A percentile compares a stretch with the other conserved stretches of the same genome.
These are phyloP conservation scores for Cinara cedri DNA, from an alignment of 2,888 invertebrate genomes.

Conservation along the genomic window DNA sequence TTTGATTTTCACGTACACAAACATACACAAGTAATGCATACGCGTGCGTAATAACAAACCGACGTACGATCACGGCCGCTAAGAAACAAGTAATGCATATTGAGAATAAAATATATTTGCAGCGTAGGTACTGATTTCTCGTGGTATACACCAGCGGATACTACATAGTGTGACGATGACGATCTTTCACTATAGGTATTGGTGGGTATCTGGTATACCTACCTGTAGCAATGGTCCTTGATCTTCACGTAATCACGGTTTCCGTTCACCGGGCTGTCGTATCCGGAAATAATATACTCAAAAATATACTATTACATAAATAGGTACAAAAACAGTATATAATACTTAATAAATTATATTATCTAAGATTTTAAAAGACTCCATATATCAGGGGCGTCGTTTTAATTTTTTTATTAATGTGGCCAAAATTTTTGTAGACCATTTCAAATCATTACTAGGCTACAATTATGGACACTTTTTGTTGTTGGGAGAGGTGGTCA, in stretches of 20 bases:
- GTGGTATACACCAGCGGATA: not conserved
- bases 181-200: not conserved
- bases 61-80: not conserved
- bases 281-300: not conserved
- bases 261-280: not conserved
- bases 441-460: too few relatives aligned
- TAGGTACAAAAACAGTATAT: too few relatives aligned
- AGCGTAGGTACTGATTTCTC: constrained; percentile 29
- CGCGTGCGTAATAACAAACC: not conserved
- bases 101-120: not conserved
- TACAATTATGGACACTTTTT: too few relatives aligned
- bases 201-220: not conserved
- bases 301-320: too few relatives aligned
- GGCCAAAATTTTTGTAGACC: too few relatives aligned
- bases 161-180: not conserved
- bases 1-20: not conserved
- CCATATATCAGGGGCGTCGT: too few relatives aligned
- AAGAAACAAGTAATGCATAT: not conserved
- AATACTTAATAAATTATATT: too few relatives aligned
- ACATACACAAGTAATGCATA: not conserved
- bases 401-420: too few relatives aligned
- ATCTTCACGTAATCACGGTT: not conserved
- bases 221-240: not conserved
- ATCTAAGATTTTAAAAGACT: too few relatives aligned
- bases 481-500: too few relatives aligned